A percentile compares a stretch with the other conserved stretches of the same genome.
These are phyloP conservation scores for Peribatodes rhomboidaria DNA, from an alignment of 2,888 invertebrate genomes.

Conservation along the genomic window DNA sequence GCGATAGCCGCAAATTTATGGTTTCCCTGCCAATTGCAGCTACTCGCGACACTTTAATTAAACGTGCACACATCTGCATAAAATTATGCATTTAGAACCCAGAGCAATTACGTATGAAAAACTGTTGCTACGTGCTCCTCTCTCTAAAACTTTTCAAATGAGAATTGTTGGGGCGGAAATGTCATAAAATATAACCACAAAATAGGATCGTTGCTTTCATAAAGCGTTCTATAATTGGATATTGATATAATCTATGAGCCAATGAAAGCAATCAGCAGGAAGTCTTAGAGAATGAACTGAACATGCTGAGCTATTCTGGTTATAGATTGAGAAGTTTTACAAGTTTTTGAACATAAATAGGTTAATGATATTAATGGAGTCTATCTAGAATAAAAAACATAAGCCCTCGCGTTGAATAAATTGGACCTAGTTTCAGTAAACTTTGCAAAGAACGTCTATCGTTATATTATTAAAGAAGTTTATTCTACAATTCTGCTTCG, in stretches of 20 bases:
- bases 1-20: neutral
- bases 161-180: neutral
- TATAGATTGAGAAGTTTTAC: neutral
- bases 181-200: constrained; percentile 2
- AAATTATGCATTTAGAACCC: constrained; percentile 27
- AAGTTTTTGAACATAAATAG: no score
- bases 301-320: neutral
- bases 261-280: constrained; percentile 11
- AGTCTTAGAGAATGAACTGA: constrained; percentile 7
- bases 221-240: constrained; percentile 19
- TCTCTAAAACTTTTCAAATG: constrained; percentile 7
- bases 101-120: constrained; percentile 25
- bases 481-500: no score
- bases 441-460: no score
- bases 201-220: constrained; percentile 1
- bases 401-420: neutral
- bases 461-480: no score
- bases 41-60: constrained; percentile 28
- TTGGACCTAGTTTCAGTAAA: no score
- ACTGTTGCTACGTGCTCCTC: constrained; percentile 12
- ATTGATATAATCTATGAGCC: constrained; percentile 13
- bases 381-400: neutral
- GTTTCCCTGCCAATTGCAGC: constrained; percentile 21
- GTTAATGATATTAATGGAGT: neutral
- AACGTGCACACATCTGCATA: constrained; percentile 27